Base-by-base conservation (phyloP, 2,797 vertebrate genomes). In the Pseudomugil tenellus region DNA sequence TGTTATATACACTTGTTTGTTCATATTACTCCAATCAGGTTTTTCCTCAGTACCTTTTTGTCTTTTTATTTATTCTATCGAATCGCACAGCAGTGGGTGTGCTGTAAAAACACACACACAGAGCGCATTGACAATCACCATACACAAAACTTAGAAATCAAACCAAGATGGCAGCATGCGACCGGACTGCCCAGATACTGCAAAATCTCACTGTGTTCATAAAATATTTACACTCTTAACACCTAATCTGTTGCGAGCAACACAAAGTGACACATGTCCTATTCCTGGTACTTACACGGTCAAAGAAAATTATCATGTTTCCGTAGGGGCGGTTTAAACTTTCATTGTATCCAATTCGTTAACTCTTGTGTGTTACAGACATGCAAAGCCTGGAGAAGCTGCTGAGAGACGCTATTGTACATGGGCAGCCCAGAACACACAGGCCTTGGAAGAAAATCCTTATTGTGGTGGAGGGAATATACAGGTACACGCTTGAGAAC, bases 361-460 rank as follows among this genome's bases (percentile, higher is more conserved):
- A 41, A 54, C 6, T 25, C 25, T 2, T 21, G n/a, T 64, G 25
- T 63, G 2, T 58, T 53, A 21, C 32, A 99, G 98, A 99, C 90
- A 99, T 99, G 98, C 96, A 96, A 79, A 99, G 96, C 87, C 92
- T 99, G 79, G 98, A 99, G 92, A 98, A 99, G 91, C 91, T 99
- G 57, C 93, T 99, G 84, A 95, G 95, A 92, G 98, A 99, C 58
- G 98, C 97, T 57, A 97, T 99, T 69, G 96, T 96, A 21, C 95
- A 98, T 57, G 98, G 98, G 61, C 98, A 99, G 89, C 96, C 97
- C 59, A 94, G 96, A 84, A 99, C 96, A 6, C 96, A 96, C 89
- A 93, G 98, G 55, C 97, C 97, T 58, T 99, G 98, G 98, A 99
- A 97, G 92, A 99, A 99, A 87, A 98, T 99, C 72, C 96, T 99